Conservation (phyloP, 2,113 vertebrate species). For the Lanius ludovicianus region DNA sequence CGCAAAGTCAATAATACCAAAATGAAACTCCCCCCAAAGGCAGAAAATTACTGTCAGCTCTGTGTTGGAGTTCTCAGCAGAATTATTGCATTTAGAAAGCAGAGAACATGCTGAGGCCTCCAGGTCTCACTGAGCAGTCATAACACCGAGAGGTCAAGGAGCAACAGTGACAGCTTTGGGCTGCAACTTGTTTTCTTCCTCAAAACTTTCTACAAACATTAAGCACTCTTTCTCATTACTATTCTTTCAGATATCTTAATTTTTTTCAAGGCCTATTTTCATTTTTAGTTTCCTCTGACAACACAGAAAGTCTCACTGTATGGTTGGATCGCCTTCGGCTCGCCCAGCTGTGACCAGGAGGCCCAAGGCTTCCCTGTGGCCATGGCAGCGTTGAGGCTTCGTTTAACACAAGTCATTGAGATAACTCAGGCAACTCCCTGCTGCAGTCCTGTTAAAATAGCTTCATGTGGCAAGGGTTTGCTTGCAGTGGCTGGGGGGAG, state of each 20-base stretch:
- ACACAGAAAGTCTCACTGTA: not conserved
- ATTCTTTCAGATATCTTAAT: not conserved
- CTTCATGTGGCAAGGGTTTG: rapidly evolving
- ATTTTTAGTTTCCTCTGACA: not conserved
- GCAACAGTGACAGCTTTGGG: not conserved
- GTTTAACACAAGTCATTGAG: not conserved
- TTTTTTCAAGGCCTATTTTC: not conserved
- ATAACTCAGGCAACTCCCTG: not conserved
- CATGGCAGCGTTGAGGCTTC: rapidly evolving
- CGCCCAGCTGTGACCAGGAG: not conserved
- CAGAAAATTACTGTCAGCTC: not conserved
- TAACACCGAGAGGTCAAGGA: not conserved
- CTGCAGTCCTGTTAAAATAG: not conserved
- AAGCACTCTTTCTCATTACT: not conserved
- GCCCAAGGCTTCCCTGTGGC: not conserved
- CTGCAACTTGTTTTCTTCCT: not conserved
- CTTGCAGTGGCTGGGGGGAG: too few relatives aligned
- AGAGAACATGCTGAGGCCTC: not conserved
- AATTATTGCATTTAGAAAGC: not conserved
- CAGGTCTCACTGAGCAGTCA: not conserved
- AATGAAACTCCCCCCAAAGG: not conserved
- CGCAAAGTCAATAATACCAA: not conserved
- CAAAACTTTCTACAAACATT: not conserved
- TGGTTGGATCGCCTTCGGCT: rapidly evolving
- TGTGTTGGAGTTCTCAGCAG: not conserved